phyloP scores from a whole-genome alignment of 2,113 vertebrate genomes.

The Dolichotis patagonum region DNA sequence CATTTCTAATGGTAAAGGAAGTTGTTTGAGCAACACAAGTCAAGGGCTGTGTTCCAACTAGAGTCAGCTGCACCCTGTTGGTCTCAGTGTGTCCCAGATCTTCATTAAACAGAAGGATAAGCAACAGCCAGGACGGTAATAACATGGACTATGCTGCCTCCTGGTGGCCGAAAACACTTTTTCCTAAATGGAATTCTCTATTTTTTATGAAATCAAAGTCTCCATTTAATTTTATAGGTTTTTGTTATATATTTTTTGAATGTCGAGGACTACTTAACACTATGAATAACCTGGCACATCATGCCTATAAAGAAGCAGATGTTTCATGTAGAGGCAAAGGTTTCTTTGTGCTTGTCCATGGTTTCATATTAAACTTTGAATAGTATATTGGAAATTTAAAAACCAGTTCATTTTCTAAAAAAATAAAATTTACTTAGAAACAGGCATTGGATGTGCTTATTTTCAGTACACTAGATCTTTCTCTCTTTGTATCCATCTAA shows the following conservation, averaged over 20 bases:
- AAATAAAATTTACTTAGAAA: background rate
- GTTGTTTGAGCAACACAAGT: too few relatives aligned
- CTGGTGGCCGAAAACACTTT: too few relatives aligned
- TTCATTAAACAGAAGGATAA: too few relatives aligned
- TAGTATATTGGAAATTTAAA: background rate
- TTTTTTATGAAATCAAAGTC: background rate
- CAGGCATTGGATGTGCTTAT: background rate
- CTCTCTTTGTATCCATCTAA: background rate
- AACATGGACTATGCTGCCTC: too few relatives aligned
- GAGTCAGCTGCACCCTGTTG: too few relatives aligned
- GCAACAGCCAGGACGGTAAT: too few relatives aligned
- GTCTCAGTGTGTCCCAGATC: too few relatives aligned
- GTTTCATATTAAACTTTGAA: background rate
- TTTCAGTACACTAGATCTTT: background rate
- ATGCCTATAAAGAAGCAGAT: background rate
- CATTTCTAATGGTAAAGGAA: too few relatives aligned
- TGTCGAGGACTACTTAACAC: background rate
- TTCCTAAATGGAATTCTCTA: background rate
- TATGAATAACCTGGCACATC: background rate
- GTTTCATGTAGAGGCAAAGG: background rate
- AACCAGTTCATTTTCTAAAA: slow-evolving; percentile 33
- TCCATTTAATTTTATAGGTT: background rate
- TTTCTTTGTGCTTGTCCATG: background rate
- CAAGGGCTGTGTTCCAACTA: too few relatives aligned
- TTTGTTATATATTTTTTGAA: background rate